phyloP scores from a whole-genome alignment of 1,140 invertebrate genomes.

The Pissodes strobi region DNA sequence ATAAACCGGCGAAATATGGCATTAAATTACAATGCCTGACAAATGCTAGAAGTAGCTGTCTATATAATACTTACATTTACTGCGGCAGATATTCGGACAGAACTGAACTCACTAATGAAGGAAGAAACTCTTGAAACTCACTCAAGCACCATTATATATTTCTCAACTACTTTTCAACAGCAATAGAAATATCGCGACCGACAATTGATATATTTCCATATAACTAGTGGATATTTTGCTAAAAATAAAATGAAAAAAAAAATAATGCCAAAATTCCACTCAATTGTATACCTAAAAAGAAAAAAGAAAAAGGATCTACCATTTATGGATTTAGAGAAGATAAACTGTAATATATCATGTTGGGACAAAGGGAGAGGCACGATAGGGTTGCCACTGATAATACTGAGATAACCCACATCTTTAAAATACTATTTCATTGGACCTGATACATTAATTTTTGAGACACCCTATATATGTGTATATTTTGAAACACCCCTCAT shows the following conservation, averaged over 20 bases:
- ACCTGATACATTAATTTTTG: too few relatives aligned
- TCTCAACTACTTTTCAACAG: slow-evolving; percentile 38
- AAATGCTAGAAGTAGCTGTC: slow-evolving; percentile 47
- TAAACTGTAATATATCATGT: slow-evolving; percentile 44
- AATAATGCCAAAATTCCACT: slow-evolving; percentile 23
- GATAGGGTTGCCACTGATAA: not conserved
- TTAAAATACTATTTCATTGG: too few relatives aligned
- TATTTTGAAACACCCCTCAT: too few relatives aligned
- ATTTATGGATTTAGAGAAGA: slow-evolving; percentile 43
- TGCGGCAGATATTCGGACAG: slow-evolving; percentile 13
- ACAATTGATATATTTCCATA: slow-evolving; percentile 56
- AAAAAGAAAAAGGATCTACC: slow-evolving; percentile 35
- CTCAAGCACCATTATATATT: slow-evolving; percentile 12
- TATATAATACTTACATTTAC: slow-evolving; percentile 48
- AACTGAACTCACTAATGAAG: not conserved
- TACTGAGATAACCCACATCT: too few relatives aligned
- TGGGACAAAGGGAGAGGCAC: slow-evolving; percentile 30
- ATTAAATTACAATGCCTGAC: slow-evolving; percentile 8
- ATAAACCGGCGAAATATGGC: slow-evolving; percentile 16
- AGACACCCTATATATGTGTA: too few relatives aligned
- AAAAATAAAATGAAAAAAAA: slow-evolving; percentile 44
- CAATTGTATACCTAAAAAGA: slow-evolving; percentile 25
- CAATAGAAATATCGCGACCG: slow-evolving; percentile 51
- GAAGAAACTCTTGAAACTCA: slow-evolving; percentile 1
- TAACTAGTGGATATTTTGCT: slow-evolving; percentile 45